Conservation (phyloP, 1,140 invertebrate species). For the Monomorium pharaonis region DNA sequence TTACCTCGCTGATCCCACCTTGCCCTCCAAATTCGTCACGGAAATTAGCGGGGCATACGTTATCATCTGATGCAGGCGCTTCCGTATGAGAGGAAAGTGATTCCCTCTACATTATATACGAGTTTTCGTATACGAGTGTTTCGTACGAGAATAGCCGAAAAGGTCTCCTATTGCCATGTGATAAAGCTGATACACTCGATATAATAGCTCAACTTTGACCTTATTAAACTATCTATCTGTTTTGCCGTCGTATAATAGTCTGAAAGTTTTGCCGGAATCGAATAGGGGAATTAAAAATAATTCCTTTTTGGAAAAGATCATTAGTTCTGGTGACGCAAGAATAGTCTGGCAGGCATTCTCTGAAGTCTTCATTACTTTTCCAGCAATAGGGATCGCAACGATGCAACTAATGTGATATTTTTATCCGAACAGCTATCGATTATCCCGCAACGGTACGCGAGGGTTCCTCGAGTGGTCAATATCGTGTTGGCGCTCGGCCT, state of each 20-base stretch:
- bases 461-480: slow-evolving; percentile 15
- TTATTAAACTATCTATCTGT: not conserved
- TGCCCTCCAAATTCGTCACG: not conserved
- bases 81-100: not conserved
- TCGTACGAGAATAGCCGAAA: not conserved
- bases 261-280: not conserved
- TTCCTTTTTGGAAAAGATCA: not conserved
- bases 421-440: slow-evolving; percentile 49
- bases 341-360: not conserved
- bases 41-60: not conserved
- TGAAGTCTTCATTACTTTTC: not conserved
- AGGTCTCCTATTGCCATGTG: not conserved
- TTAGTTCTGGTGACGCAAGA: not conserved
- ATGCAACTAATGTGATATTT: slow-evolving; percentile 37
- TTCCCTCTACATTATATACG: no score
- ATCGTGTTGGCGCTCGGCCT: not conserved
- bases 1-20: slow-evolving; percentile 14
- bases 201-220: not conserved
- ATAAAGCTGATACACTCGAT: not conserved
- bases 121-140: no score
- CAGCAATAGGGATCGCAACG: slow-evolving; percentile 18
- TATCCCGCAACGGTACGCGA: slow-evolving; percentile 23
- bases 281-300: not conserved
- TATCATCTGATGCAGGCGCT: not conserved
- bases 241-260: not conserved